Percentiles rank a stretch among this genome's conserved stretches.
phyloP scores from a whole-genome alignment of 2,888 invertebrate genomes.

The Cryptocephalus moraei region DNA sequence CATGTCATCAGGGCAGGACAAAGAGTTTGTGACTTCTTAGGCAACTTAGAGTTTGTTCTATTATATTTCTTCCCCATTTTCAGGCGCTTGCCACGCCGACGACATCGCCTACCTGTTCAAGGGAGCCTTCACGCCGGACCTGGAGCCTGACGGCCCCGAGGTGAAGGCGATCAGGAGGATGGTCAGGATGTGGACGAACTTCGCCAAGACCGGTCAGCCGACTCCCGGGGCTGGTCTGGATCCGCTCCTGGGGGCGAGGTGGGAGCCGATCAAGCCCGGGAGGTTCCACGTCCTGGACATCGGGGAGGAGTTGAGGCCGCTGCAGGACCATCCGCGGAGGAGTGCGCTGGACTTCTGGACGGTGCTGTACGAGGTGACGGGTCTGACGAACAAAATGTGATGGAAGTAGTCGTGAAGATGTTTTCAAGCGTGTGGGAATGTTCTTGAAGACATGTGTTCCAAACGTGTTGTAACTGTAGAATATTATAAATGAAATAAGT shows the following conservation, averaged over 20 bases:
- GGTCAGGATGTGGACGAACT: slow-evolving; percentile 26
- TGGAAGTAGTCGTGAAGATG: too few species aligned
- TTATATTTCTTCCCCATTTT: slow-evolving; percentile 4
- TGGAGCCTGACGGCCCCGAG: slow-evolving; percentile 12
- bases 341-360: slow-evolving; percentile 27
- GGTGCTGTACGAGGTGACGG: slow-evolving; percentile 8
- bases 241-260: slow-evolving; percentile 11
- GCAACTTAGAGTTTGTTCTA: too few species aligned
- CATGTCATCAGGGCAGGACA: too few species aligned
- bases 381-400: too few species aligned
- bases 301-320: slow-evolving; percentile 18
- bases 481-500: too few species aligned
- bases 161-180: slow-evolving; percentile 15
- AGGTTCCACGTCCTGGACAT: slow-evolving; percentile 25
- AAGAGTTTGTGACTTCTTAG: too few species aligned
- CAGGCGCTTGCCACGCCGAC: slow-evolving; percentile 22
- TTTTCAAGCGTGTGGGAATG: too few species aligned
- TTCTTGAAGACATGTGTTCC: too few species aligned
- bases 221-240: slow-evolving; percentile 12
- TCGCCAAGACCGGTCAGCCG: slow-evolving; percentile 23
- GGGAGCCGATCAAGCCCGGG: slow-evolving; percentile 21
- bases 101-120: slow-evolving; percentile 23
- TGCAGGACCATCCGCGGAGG: slow-evolving; percentile 20
- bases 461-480: too few species aligned
- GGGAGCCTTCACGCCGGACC: slow-evolving; percentile 11